Evolutionary conservation across 1,140 invertebrate species (phyloP).

Genomic region (Bilobella aurantiaca): DNA sequence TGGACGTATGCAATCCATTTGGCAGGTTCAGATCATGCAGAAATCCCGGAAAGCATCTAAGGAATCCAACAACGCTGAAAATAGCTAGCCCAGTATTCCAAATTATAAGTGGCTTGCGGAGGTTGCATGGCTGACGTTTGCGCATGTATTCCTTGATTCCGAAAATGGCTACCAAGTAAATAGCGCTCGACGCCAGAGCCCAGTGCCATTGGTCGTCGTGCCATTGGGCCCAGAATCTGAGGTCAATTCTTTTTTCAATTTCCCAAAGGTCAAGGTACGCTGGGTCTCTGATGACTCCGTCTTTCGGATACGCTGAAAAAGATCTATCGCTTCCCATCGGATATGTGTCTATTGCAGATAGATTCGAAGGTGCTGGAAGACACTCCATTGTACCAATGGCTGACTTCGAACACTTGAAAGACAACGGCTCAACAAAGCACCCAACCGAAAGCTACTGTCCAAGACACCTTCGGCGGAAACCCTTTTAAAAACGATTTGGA

Average conservation of each 20-base stretch:
- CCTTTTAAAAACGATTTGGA: too few species aligned
- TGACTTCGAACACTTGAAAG: too few species aligned
- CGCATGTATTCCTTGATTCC: not conserved
- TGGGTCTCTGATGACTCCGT: slow-evolving; percentile 1
- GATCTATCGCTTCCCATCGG: too few species aligned
- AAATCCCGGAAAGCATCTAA: not conserved
- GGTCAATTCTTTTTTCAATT: not conserved
- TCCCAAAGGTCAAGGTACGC: not conserved
- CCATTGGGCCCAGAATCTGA: not conserved
- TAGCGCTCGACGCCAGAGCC: not conserved
- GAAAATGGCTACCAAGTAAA: not conserved
- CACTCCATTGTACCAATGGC: too few species aligned
- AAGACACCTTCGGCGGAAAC: too few species aligned
- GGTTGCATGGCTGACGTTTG: not conserved
- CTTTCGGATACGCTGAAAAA: not conserved
- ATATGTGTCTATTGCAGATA: too few species aligned
- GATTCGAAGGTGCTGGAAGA: too few species aligned
- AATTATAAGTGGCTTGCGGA: not conserved
- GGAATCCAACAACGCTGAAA: not conserved
- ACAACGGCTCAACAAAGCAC: too few species aligned
- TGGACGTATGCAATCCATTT: not conserved
- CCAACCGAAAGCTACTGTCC: too few species aligned
- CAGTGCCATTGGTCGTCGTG: not conserved
- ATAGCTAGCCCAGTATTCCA: not conserved
- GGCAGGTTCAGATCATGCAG: not conserved